Percentiles rank a stretch among this genome's conserved stretches.
phyloP scores from a whole-genome alignment of 92 coral and sea anemone genomes.

The Palythoa caribaeorum region DNA sequence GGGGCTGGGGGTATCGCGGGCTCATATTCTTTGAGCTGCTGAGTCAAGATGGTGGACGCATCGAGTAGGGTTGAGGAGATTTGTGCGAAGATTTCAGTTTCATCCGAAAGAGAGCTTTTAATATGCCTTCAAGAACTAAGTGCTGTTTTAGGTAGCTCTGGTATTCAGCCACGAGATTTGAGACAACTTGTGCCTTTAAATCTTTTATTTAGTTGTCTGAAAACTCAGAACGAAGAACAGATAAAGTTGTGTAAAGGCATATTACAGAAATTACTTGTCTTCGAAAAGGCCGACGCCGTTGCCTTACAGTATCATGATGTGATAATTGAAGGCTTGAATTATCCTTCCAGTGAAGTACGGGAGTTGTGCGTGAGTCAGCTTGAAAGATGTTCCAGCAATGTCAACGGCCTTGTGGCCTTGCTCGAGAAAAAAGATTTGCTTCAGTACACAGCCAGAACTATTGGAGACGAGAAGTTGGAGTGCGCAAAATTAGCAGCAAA shows the following conservation, averaged over 20 bases:
- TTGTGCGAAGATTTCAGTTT: slow-evolving; percentile 74
- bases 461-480: slow-evolving; percentile 75
- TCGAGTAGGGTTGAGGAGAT: slow-evolving; percentile 72
- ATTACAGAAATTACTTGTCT: slow-evolving; percentile 80
- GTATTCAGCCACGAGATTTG: slow-evolving; percentile 68
- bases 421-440: slow-evolving; percentile 82
- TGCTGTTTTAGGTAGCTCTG: slow-evolving; percentile 73
- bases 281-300: slow-evolving; percentile 82
- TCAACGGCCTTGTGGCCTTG: slow-evolving; percentile 87
- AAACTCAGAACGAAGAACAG: slow-evolving; percentile 75
- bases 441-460: slow-evolving; percentile 77
- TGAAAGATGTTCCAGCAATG: slow-evolving; percentile 80
- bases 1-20: not conserved
- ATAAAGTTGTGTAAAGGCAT: slow-evolving; percentile 75
- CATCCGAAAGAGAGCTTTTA: slow-evolving; percentile 66
- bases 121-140: slow-evolving; percentile 70
- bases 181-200: slow-evolving; percentile 69
- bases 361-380: slow-evolving; percentile 88
- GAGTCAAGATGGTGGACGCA: slow-evolving; percentile 82
- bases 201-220: slow-evolving; percentile 73
- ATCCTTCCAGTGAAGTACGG: slow-evolving; percentile 88
- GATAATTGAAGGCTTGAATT: slow-evolving; percentile 92
- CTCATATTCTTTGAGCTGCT: slow-evolving; percentile 1
- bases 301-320: slow-evolving; percentile 82
- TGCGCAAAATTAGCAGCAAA: slow-evolving; percentile 83